These are phyloP conservation scores for Mesoligia furuncula DNA, from an alignment of 2,888 invertebrate species.

Conservation along the genomic window DNA sequence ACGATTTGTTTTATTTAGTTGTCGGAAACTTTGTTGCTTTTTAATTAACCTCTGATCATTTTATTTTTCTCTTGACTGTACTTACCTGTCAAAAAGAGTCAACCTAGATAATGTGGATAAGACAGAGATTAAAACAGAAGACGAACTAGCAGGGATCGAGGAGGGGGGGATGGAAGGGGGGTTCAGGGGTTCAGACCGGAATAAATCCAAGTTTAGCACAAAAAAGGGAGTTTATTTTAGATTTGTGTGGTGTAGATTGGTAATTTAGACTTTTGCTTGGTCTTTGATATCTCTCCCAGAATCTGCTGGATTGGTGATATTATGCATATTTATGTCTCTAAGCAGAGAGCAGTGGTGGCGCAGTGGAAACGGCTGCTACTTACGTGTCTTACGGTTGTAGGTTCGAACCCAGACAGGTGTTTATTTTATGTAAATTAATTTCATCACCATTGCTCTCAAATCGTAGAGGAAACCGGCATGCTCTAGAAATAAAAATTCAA, in stretches of 20 bases:
- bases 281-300: not conserved
- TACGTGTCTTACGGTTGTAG: not conserved
- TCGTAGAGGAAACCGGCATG: not conserved
- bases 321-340: not conserved
- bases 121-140: too few species aligned
- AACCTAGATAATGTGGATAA: too few species aligned
- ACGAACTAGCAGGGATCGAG: too few species aligned
- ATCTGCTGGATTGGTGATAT: not conserved
- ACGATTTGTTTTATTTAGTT: conserved; percentile 44
- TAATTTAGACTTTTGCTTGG: not conserved
- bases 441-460: not conserved
- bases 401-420: not conserved
- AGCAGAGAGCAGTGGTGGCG: not conserved
- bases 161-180: too few species aligned
- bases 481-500: not conserved
- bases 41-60: conserved; percentile 40
- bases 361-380: not conserved
- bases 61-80: too few species aligned
- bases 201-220: conserved; percentile 13
- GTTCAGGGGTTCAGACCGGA: too few species aligned
- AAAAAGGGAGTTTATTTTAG: conserved; percentile 22
- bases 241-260: conserved; percentile 7
- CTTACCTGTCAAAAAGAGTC: too few species aligned
- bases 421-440: not conserved
- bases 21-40: conserved; percentile 12